Conservation (phyloP, 2,113 vertebrate species). For the Mus spicilegus region DNA sequence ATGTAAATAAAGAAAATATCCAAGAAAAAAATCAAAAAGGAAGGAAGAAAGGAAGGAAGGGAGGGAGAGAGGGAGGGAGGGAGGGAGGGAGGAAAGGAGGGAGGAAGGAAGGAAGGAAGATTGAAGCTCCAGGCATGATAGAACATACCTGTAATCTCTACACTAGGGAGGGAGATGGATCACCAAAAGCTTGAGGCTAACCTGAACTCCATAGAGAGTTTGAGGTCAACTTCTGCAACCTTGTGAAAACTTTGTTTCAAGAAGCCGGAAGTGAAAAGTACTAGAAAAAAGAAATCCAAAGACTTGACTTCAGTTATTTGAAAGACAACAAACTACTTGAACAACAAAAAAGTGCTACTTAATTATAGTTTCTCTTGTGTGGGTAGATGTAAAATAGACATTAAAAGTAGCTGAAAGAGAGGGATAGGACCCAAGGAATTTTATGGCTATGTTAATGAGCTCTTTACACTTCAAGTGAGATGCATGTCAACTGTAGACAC, state of each 20-base stretch:
- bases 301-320: neutral
- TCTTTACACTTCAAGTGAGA: neutral
- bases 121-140: neutral
- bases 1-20: no score
- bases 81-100: no score
- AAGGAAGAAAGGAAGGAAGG: no score
- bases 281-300: neutral
- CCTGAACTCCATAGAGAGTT: neutral
- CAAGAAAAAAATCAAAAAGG: no score
- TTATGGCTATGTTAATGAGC: neutral
- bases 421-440: neutral
- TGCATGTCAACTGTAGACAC: neutral
- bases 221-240: neutral
- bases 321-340: constrained; percentile 2
- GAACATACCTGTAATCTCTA: neutral
- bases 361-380: neutral
- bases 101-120: neutral
- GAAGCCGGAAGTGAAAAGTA: neutral
- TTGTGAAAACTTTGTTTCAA: neutral
- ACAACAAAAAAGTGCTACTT: neutral
- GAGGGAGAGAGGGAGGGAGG: no score
- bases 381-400: neutral
- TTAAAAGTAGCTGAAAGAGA: neutral
- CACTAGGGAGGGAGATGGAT: neutral
- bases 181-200: neutral